These are phyloP conservation scores for Danaus chrysippus DNA, from an alignment of 2,888 invertebrate genomes.

Conservation along the genomic window DNA sequence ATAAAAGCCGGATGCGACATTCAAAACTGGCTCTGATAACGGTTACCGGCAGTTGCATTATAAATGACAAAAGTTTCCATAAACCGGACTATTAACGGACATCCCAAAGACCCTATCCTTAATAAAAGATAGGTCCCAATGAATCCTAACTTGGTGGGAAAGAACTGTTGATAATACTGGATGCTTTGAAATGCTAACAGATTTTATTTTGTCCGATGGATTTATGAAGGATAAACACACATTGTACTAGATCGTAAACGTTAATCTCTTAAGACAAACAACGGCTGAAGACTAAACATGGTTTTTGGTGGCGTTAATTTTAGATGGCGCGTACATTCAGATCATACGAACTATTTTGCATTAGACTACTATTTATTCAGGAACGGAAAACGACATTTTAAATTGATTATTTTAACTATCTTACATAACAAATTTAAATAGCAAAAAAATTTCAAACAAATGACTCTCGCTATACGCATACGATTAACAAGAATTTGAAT, in stretches of 20 bases:
- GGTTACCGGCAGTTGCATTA: slow-evolving; percentile 45
- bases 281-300: slow-evolving; percentile 62
- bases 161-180: slow-evolving; percentile 28
- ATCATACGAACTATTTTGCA: slow-evolving; percentile 14
- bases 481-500: neutral
- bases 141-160: slow-evolving; percentile 25
- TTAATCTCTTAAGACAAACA: slow-evolving; percentile 50
- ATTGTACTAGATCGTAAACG: slow-evolving; percentile 47
- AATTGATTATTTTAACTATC: neutral
- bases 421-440: neutral
- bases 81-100: slow-evolving; percentile 36
- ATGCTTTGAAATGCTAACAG: slow-evolving; percentile 24
- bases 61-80: slow-evolving; percentile 18
- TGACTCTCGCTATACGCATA: slow-evolving; percentile 1
- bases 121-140: slow-evolving; percentile 29
- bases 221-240: slow-evolving; percentile 56
- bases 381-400: neutral
- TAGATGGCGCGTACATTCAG: slow-evolving; percentile 41
- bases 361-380: neutral
- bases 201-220: slow-evolving; percentile 35
- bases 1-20: slow-evolving; percentile 30
- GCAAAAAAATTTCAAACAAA: neutral
- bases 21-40: slow-evolving; percentile 57
- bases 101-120: slow-evolving; percentile 38
- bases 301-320: slow-evolving; percentile 43